phyloP scores from a whole-genome alignment of 2,888 invertebrate genomes.

The Ametastegia equiseti region DNA sequence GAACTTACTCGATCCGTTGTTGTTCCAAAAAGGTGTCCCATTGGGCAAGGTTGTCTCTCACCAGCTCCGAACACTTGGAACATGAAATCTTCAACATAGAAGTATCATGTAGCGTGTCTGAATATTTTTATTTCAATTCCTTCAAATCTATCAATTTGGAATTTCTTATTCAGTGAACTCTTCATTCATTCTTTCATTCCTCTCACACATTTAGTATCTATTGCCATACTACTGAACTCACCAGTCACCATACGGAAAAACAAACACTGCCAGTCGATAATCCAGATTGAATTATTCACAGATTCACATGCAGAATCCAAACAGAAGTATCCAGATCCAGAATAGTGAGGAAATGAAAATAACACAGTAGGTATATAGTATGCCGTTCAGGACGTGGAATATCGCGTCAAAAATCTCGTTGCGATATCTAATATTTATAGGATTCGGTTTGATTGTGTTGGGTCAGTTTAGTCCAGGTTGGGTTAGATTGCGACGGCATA shows the following conservation, averaged over 20 bases:
- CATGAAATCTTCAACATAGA: slow-evolving; percentile 12
- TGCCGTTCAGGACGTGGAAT: background rate
- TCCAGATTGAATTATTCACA: background rate
- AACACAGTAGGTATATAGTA: background rate
- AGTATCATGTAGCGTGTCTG: slow-evolving; percentile 17
- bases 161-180: background rate
- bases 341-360: background rate
- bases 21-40: slow-evolving; percentile 31
- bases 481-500: slow-evolving; percentile 50
- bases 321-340: background rate
- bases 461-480: slow-evolving; percentile 9
- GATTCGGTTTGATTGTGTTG: background rate
- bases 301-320: background rate
- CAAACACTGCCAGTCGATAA: background rate
- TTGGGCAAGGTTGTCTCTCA: background rate
- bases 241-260: background rate
- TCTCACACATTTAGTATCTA: background rate
- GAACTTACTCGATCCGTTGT: background rate
- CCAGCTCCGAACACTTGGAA: slow-evolving; percentile 16
- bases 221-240: background rate
- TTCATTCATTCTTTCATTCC: background rate
- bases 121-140: background rate
- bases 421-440: background rate
- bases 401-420: slow-evolving; percentile 6
- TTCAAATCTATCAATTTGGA: background rate